A percentile compares a stretch with the other conserved stretches of the same genome.
phyloP scores from a whole-genome alignment of 2,113 vertebrate species.

The Chinchilla lanigera region DNA sequence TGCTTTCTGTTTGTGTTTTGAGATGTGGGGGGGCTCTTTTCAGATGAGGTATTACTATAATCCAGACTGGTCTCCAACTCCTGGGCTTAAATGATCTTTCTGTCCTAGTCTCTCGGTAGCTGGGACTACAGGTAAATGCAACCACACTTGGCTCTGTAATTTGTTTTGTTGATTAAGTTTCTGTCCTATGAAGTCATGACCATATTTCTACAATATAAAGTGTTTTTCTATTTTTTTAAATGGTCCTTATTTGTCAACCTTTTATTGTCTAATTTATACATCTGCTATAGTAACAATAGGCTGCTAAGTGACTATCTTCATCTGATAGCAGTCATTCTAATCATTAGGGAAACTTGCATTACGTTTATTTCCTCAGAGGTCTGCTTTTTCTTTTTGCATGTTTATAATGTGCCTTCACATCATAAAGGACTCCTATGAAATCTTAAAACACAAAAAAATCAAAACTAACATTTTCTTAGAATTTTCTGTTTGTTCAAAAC shows the following conservation, averaged over 20 bases:
- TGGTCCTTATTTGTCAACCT: neutral
- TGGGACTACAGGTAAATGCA: neutral
- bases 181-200: neutral
- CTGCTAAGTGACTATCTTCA: neutral
- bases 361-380: neutral
- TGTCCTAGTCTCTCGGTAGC: neutral
- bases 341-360: neutral
- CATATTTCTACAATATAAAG: neutral
- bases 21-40: neutral
- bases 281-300: neutral
- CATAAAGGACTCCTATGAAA: neutral
- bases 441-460: neutral
- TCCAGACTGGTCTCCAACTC: neutral
- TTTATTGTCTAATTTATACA: neutral
- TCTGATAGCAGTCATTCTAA: neutral
- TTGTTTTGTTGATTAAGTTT: neutral
- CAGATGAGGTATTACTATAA: neutral
- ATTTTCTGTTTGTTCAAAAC: neutral
- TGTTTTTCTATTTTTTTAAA: neutral
- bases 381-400: neutral
- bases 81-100: neutral
- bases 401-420: neutral
- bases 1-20: neutral
- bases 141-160: neutral
- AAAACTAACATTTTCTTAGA: neutral